Conservation (phyloP, 2,797 vertebrate genomes). For the Borostomias antarcticus region DNA sequence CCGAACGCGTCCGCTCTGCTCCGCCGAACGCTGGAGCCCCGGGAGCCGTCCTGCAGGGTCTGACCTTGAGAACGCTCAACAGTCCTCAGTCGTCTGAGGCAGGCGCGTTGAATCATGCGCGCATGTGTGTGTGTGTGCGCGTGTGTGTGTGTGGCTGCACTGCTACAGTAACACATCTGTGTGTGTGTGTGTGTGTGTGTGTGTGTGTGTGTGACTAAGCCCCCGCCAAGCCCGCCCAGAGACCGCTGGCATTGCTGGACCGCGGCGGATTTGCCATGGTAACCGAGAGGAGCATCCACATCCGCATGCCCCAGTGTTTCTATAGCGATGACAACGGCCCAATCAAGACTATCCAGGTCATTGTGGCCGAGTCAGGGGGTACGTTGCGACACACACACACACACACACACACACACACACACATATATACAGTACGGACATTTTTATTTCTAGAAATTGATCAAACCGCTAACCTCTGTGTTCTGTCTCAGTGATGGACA, state of each 20-base stretch:
- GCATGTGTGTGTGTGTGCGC: slow-evolving; percentile 13
- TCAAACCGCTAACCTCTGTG: no score
- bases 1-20: no score
- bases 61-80: neutral
- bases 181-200: slow-evolving; percentile 15
- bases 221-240: slow-evolving; percentile 85
- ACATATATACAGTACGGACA: slow-evolving; percentile 17
- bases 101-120: neutral
- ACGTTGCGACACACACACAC: slow-evolving; percentile 55
- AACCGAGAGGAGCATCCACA: slow-evolving; percentile 89
- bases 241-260: slow-evolving; percentile 82
- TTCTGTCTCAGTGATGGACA: slow-evolving; percentile 76
- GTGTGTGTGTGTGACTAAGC: slow-evolving; percentile 69
- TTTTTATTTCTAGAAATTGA: no score
- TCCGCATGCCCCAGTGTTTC: slow-evolving; percentile 93
- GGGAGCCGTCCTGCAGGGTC: neutral
- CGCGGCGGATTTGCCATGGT: slow-evolving; percentile 82
- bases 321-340: slow-evolving; percentile 95
- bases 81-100: neutral
- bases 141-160: slow-evolving; percentile 3
- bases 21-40: no score
- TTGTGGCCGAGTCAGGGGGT: slow-evolving; percentile 92
- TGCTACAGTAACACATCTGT: no score
- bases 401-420: slow-evolving; percentile 13
- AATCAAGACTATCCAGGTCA: slow-evolving; percentile 92